Evolutionary conservation across 2,113 vertebrate genomes (phyloP), one percentile per base, ranked within the genome.

Genomic region (Brachypodius melanocephalos): DNA sequence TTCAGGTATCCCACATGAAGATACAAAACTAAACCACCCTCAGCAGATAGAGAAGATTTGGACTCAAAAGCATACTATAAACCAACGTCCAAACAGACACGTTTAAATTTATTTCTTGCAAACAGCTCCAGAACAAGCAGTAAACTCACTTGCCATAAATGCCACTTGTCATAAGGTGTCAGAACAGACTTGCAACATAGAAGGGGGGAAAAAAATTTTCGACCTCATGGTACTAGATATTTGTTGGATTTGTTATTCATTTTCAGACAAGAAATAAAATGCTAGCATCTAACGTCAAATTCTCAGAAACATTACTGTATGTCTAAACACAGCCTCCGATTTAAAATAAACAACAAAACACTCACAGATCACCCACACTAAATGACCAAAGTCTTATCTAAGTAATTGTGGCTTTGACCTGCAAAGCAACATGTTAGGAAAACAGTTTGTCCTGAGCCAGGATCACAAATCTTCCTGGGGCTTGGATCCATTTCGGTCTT

Each of bases 151-250:
- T 46, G n/a, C 14, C 29, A 46, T 14, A 6, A 89, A 68, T 24
- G 46, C 7, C 14, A 18, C 19, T 49, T 92, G 20, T 14, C 40
- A 43, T 19, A 42, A 81, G 15, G 25, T 32, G 32, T n/a, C 17
- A 72, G 34, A 88, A 88, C 1, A 3, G 29, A 51, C 16, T 24
- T 55, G 14, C 12, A 55, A 82, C 15, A 78, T 16, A 34, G 19
- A 8, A 62, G 38, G 6, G 3, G 5, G 6, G 5, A 52, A 58
- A 80, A 43, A 0, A 52, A 45, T 20, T 29, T 65, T 34, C 59
- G 29, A 18, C 32, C 12, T 45, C 0, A 0, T 36, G 12, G 38
- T 14, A 43, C 7, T 61, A 55, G 0, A 1, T n/a, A 48, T 6
- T 36, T 79, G 12, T 14, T 82, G 24, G 12, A 51, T 62, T 71